A percentile compares a stretch with the other conserved stretches of the same genome.
These are phyloP conservation scores for Meteorus colon DNA, from an alignment of 2,888 invertebrate species.

Conservation along the genomic window DNA sequence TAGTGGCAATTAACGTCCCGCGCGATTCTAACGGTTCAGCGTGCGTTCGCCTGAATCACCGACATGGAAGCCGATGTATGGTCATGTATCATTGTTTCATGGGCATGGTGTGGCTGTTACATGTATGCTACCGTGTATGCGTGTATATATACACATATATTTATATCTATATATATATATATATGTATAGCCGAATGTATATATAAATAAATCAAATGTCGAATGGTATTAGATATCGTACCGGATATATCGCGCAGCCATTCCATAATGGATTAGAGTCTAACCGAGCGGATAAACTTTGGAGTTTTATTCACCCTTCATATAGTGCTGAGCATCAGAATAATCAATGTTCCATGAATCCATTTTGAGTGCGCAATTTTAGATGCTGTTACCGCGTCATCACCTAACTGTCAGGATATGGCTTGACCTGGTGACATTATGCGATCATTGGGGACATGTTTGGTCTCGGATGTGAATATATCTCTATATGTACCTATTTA, in stretches of 20 bases:
- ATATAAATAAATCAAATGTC: constrained; percentile 10
- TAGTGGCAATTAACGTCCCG: constrained; percentile 68
- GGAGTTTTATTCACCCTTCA: not conserved
- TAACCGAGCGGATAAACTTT: constrained; percentile 6
- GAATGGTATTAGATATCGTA: constrained; percentile 10
- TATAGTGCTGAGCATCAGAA: not conserved
- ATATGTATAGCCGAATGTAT: not conserved
- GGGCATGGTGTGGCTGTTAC: not conserved
- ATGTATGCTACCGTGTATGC: not conserved
- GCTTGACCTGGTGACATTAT: constrained; percentile 13
- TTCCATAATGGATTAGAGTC: constrained; percentile 12
- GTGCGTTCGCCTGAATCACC: constrained; percentile 47
- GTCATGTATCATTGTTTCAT: constrained; percentile 23
- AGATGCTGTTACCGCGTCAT: not conserved
- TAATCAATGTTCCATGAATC: not conserved
- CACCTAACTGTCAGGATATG: not conserved
- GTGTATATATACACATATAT: too few species aligned
- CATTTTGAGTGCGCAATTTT: not conserved
- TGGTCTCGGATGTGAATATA: not conserved
- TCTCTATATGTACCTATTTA: not conserved
- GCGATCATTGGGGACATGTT: constrained; percentile 18
- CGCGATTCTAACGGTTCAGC: constrained; percentile 55
- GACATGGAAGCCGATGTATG: constrained; percentile 3
- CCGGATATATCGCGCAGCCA: not conserved
- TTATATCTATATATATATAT: too few species aligned